These are phyloP conservation scores for Panagrolaimus sp. DNA, from an alignment of 1,140 invertebrate species.

Conservation along the genomic window DNA sequence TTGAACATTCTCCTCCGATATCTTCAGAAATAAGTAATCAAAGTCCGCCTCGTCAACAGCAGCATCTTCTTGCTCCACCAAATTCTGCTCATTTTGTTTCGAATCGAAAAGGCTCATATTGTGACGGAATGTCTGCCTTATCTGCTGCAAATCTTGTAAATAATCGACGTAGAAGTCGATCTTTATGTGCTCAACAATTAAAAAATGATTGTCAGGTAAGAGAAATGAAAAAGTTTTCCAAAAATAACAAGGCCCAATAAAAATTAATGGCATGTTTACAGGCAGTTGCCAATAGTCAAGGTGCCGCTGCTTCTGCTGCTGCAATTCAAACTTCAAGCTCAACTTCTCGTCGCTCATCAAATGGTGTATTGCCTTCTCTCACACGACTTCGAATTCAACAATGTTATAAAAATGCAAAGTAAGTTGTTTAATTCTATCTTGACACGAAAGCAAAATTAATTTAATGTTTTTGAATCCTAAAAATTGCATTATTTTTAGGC, in stretches of 20 bases:
- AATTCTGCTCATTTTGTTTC: not conserved
- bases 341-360: conserved; percentile 25
- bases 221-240: not conserved
- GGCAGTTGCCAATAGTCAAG: conserved; percentile 10
- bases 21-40: conserved; percentile 10
- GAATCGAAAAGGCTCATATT: conserved; percentile 10
- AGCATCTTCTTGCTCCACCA: conserved; percentile 11
- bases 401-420: conserved; percentile 54
- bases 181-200: conserved; percentile 31
- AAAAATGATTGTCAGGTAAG: conserved; percentile 35
- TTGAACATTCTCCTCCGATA: conserved; percentile 2
- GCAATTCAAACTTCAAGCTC: not conserved
- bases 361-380: conserved; percentile 46
- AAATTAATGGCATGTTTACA: conserved; percentile 4
- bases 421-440: conserved; percentile 23
- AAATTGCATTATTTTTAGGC: conserved; percentile 35
- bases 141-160: not conserved
- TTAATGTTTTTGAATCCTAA: conserved; percentile 9
- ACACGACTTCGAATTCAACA: conserved; percentile 55
- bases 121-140: conserved; percentile 3
- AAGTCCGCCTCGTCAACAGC: not conserved
- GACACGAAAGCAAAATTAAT: not conserved
- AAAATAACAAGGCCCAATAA: conserved; percentile 7
- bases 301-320: not conserved
- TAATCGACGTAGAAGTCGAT: conserved; percentile 26